Conservation (phyloP, 2,888 invertebrate genomes). For the Dromius quadrimaculatus region DNA sequence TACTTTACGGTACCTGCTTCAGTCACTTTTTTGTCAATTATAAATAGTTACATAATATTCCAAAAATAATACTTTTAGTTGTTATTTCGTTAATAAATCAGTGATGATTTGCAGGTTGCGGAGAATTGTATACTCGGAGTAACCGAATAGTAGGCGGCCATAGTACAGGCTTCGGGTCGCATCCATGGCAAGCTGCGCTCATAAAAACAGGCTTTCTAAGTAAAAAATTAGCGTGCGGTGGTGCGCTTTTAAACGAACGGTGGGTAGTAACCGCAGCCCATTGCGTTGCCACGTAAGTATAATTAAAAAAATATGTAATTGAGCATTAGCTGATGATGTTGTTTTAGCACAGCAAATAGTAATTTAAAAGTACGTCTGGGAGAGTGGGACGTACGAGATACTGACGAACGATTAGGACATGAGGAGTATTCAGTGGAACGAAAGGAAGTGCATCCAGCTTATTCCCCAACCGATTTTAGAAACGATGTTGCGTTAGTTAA, state of each 20-base stretch:
- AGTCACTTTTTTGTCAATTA: conserved; percentile 48
- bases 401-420: conserved; percentile 84
- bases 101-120: conserved; percentile 91
- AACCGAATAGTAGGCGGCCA: conserved; percentile 94
- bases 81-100: too few species aligned
- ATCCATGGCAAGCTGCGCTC: conserved; percentile 95
- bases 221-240: conserved; percentile 92
- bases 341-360: conserved; percentile 84
- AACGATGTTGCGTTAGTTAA: conserved; percentile 90
- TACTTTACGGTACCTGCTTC: conserved; percentile 41
- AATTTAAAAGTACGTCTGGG: conserved; percentile 90
- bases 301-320: neutral
- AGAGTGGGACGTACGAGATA: conserved; percentile 92
- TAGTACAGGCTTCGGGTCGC: conserved; percentile 89
- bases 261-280: conserved; percentile 95
- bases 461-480: conserved; percentile 91
- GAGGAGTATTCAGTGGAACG: conserved; percentile 91
- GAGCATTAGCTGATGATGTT: conserved; percentile 4
- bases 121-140: conserved; percentile 87
- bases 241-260: conserved; percentile 87
- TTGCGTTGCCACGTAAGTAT: conserved; percentile 89
- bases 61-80: too few species aligned
- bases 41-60: conserved; percentile 43
- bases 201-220: conserved; percentile 92
- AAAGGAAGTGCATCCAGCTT: conserved; percentile 91